Evolutionary conservation across 2,888 invertebrate genomes (phyloP), one percentile per base, ranked within the genome.

Genomic region (Trypoxylon attenuatum): DNA sequence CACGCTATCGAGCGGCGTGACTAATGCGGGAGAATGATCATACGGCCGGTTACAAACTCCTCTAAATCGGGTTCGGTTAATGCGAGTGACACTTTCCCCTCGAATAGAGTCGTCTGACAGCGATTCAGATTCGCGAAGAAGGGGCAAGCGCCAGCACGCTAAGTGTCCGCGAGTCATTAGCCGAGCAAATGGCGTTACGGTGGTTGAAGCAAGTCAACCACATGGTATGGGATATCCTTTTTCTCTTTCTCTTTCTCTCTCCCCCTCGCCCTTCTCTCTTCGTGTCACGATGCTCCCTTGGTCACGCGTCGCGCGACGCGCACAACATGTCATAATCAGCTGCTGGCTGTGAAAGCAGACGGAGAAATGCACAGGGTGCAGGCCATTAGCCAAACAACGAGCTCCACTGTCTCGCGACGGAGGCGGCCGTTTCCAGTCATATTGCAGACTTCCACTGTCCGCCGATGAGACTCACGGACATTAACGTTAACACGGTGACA

Each of bases 251-350:
- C 47, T 53, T 15, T 16, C 2, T 33, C 59, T 61, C 50, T 49
- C 42, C 15, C 38, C 25, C 47, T 55, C 47, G 38, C 33, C 16
- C 45, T 13, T 45, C n/a, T n/a, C n/a, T n/a, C n/a, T n/a, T n/a
- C n/a, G n/a, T 21, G 62, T 71, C 60, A 75, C 82, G 33, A 10
- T 33, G 33, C 33, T 33, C 33, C 13, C 33, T 33, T 33, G 10
- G 33, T n/a, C n/a, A n/a, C n/a, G 33, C 13, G 3, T 10, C 8
- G 33, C 33, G 33, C 82, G 79, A 81, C 82, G 79, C 79, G 78
- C 76, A 77, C 80, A 79, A 84, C 84, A 80, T 84, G 84, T 85
- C 84, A 86, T 85, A 86, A 86, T 86, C 85, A 85, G 85, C 85
- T n/a, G n/a, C n/a, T 85, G 84, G 81, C 84, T 83, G 84, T 82